Conservation (phyloP, 1,140 invertebrate species). For the Sitophilus oryzae region DNA sequence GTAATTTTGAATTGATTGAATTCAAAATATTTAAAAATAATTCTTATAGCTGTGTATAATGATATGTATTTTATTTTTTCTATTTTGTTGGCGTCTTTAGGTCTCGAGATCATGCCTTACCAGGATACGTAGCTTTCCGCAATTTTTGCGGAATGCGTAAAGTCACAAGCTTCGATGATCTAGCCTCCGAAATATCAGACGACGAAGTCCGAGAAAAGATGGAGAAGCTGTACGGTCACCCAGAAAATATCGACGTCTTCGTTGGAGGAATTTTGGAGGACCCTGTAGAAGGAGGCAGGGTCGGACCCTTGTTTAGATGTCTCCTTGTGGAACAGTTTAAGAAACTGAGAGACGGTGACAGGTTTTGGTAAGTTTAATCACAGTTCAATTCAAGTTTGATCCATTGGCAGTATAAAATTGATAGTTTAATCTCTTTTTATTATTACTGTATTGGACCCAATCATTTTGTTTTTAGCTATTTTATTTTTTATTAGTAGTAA, state of each 20-base stretch:
- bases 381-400: no score
- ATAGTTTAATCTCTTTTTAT: no score
- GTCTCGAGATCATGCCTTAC: constrained; percentile 89
- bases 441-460: no score
- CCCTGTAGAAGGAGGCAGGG: constrained; percentile 72
- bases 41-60: neutral
- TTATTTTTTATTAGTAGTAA: no score
- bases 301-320: constrained; percentile 91
- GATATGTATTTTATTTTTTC: neutral
- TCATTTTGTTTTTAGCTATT: no score
- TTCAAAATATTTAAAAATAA: no score
- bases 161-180: constrained; percentile 81
- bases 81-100: constrained; percentile 40
- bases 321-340: constrained; percentile 88
- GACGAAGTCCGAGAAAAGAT: constrained; percentile 69
- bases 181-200: constrained; percentile 72
- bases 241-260: constrained; percentile 94
- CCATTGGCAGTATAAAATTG: no score
- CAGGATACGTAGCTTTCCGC: constrained; percentile 84
- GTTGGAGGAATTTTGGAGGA: constrained; percentile 94
- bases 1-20: no score
- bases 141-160: constrained; percentile 77
- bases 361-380: constrained; percentile 63
- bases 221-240: constrained; percentile 84
- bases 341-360: constrained; percentile 82